Percentiles rank a stretch among this genome's conserved stretches.
Conservation (phyloP, 2,113 vertebrate species). For the Dolichallabes microphthalmus region DNA sequence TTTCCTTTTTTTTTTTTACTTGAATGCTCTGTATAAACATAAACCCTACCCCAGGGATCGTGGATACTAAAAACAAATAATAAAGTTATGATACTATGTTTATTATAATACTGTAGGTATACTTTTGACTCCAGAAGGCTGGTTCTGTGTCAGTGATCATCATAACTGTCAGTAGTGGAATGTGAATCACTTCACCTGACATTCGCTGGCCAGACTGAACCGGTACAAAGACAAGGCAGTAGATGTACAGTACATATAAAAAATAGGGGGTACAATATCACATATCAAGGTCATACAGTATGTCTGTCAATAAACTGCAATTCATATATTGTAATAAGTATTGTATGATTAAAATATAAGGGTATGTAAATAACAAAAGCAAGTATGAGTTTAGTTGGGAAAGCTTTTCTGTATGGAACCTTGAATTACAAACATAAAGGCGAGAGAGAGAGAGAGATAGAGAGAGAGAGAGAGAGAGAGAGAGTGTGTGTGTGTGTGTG, state of each 20-base stretch:
- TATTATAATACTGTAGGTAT: not conserved
- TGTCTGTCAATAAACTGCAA: not conserved
- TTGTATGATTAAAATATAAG: not conserved
- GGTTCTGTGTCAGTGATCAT: slow-evolving; percentile 5
- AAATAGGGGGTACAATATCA: not conserved
- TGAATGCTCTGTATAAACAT: slow-evolving; percentile 23
- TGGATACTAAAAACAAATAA: not conserved
- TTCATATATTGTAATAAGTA: not conserved
- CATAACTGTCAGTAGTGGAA: slow-evolving; percentile 12
- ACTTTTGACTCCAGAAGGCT: slow-evolving; percentile 7
- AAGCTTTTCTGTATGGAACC: not conserved
- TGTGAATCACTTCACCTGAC: not conserved
- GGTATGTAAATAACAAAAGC: not conserved
- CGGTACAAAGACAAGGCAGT: not conserved
- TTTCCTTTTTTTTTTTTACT: slow-evolving; percentile 8
- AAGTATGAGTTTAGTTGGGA: not conserved
- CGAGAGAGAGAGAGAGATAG: too few species aligned
- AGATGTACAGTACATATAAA: not conserved
- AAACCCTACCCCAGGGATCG: slow-evolving; percentile 3
- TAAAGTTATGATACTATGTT: too few species aligned
- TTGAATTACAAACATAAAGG: too few species aligned
- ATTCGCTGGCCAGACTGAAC: not conserved
- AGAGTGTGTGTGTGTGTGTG: too few species aligned
- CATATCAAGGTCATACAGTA: not conserved
- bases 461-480: too few species aligned